These are phyloP conservation scores for Gryon sp. DNA, from an alignment of 1,140 invertebrate genomes.

Conservation along the genomic window DNA sequence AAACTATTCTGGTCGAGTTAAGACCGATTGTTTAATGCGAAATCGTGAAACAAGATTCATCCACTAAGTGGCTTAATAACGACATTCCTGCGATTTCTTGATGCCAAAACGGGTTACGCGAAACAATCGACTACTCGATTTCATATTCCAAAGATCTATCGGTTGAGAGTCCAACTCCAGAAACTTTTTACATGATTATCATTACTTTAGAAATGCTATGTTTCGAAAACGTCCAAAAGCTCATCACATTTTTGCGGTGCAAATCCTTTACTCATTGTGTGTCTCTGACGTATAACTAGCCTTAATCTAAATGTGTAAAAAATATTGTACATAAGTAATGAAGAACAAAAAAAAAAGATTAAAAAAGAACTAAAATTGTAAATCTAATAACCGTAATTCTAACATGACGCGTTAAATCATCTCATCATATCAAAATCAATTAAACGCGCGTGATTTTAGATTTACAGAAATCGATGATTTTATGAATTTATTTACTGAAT, in stretches of 20 bases:
- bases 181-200: constrained; percentile 24
- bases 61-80: constrained; percentile 13
- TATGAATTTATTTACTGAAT: constrained; percentile 20
- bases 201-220: constrained; percentile 36
- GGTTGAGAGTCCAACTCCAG: constrained; percentile 3
- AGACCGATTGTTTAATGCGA: constrained; percentile 27
- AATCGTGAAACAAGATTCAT: constrained; percentile 16
- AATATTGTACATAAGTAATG: constrained; percentile 51
- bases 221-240: constrained; percentile 49
- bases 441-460: constrained; percentile 17
- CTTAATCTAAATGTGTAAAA: constrained; percentile 51
- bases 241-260: constrained; percentile 45
- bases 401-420: constrained; percentile 23
- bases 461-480: constrained; percentile 4
- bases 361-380: no score
- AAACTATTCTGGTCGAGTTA: no score
- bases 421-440: constrained; percentile 50
- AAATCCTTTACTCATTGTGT: constrained; percentile 55
- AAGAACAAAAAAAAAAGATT: no score
- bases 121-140: constrained; percentile 23
- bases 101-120: not conserved
- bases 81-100: constrained; percentile 35
- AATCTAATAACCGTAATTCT: no score
- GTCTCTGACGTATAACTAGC: constrained; percentile 51
- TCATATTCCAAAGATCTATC: constrained; percentile 45